A percentile compares a stretch with the other conserved stretches of the same genome.
Evolutionary conservation across 1,140 invertebrate species (phyloP).

Genomic region (Habropoda laboriosa): DNA sequence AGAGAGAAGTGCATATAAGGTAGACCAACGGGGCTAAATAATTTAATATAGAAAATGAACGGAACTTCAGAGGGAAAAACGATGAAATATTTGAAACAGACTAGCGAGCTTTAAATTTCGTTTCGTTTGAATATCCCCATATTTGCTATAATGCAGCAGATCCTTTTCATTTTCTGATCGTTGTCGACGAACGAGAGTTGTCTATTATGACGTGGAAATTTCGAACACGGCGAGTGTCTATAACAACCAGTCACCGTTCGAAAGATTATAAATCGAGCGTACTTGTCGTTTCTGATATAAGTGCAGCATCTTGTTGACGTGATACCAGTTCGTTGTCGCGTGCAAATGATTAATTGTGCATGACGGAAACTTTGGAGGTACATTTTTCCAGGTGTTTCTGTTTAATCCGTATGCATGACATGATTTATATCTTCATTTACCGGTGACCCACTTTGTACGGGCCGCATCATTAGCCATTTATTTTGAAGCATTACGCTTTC

Average conservation of each 20-base stretch:
- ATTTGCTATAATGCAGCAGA: too few species aligned
- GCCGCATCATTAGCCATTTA: slow-evolving; percentile 50
- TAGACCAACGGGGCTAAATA: background rate
- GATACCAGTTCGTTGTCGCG: slow-evolving; percentile 20
- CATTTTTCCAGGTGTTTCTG: slow-evolving; percentile 46
- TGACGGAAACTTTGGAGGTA: slow-evolving; percentile 16
- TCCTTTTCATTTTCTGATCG: too few species aligned
- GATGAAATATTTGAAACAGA: background rate
- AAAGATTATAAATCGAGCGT: background rate
- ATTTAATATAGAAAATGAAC: background rate
- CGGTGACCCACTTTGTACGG: slow-evolving; percentile 31
- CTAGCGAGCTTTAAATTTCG: background rate
- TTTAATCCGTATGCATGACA: slow-evolving; percentile 43
- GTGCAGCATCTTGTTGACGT: slow-evolving; percentile 14
- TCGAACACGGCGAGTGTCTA: too few species aligned
- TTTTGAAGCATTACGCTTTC: slow-evolving; percentile 30
- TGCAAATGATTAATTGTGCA: slow-evolving; percentile 30
- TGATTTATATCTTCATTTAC: slow-evolving; percentile 50
- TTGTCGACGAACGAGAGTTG: too few species aligned
- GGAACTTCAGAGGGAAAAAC: too few species aligned
- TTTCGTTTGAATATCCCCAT: too few species aligned
- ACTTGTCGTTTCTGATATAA: background rate
- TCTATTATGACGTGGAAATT: too few species aligned
- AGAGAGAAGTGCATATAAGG: background rate
- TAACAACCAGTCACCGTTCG: background rate